Conservation (phyloP, 1,140 invertebrate genomes). For the Pogonognathellus flavescens region DNA sequence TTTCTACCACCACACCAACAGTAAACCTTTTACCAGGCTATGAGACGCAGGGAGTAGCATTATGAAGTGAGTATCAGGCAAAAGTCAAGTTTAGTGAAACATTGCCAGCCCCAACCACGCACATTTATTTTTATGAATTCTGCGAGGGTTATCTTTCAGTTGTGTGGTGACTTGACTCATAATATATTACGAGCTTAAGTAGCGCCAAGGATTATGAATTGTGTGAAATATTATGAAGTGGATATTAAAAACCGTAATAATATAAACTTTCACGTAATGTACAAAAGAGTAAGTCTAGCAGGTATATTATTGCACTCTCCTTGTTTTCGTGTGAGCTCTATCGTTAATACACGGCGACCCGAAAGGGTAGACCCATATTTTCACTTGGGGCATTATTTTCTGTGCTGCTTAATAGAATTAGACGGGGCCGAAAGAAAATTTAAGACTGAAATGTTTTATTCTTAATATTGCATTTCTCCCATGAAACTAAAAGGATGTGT, state of each 20-base stretch:
- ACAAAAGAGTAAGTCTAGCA: background rate
- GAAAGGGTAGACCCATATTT: too few relatives aligned
- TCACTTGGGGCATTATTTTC: too few relatives aligned
- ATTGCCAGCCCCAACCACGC: background rate
- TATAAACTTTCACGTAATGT: constrained; percentile 1
- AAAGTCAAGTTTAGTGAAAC: constrained; percentile 19
- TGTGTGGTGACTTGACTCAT: background rate
- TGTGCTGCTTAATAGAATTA: too few relatives aligned
- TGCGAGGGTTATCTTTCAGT: too few relatives aligned
- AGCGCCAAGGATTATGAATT: constrained; percentile 16
- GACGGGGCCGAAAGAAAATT: too few relatives aligned
- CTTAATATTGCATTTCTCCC: too few relatives aligned
- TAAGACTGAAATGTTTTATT: too few relatives aligned
- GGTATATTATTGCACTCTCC: background rate
- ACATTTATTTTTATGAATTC: background rate
- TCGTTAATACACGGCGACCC: too few relatives aligned
- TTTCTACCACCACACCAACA: background rate
- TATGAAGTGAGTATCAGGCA: background rate
- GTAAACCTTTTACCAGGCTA: background rate
- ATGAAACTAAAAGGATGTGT: too few relatives aligned
- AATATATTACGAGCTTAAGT: background rate
- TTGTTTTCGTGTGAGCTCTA: background rate
- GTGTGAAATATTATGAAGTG: constrained; percentile 35
- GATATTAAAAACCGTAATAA: constrained; percentile 7
- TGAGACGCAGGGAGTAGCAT: background rate